Base-by-base conservation (phyloP, 2,113 vertebrate species). In the Cichladusa arquata region DNA sequence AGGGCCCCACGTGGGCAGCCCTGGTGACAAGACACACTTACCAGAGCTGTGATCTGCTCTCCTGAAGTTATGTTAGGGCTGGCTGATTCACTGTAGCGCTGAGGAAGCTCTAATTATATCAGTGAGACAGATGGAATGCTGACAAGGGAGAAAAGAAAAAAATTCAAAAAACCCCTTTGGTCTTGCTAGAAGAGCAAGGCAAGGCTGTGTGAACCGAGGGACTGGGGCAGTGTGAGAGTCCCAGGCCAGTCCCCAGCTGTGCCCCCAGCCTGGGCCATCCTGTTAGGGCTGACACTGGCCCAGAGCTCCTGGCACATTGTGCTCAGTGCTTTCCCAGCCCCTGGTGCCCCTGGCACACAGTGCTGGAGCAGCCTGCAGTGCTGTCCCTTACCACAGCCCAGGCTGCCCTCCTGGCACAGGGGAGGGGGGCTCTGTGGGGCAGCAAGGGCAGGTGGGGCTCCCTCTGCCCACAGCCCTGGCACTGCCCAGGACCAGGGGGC, bases 141-240 rank as follows among this genome's bases (percentile, higher is more conserved):
- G 29, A 82, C 4, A 22, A 44, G 57, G 47, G 56, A 84, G 34
- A 44, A 74, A 40, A 72, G 9, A 19, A 40, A 34, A 44, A 48
- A 42, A 62, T 14, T 9, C 38, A 9, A 14, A 33, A 64, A 78
- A 67, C 5, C 0, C 2, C 7, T 14, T 34, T 53, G 16, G 34
- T 86, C 50, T 36, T 36, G 50, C 20, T 8, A 42, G 72, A 61
- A n/a, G 24, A 88, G 56, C 14, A 33, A 40, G 44, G 34, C 0
- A 0, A 15, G 33, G 56, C 47, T n/a, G 48, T 3, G 1, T 3
- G 26, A 18, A 22, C 11, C 0, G 1, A 19, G 36, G 40, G 25
- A 26, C 36, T 12, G 50, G 19, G 22, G 19, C n/a, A 33, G 45
- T 3, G 12, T 6, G 22, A 45, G 19, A 19, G 81, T n/a, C 9